A percentile compares a stretch with the other conserved stretches of the same genome.
Evolutionary conservation across 2,113 vertebrate genomes (phyloP).

Genomic region (Vombatus ursinus): DNA sequence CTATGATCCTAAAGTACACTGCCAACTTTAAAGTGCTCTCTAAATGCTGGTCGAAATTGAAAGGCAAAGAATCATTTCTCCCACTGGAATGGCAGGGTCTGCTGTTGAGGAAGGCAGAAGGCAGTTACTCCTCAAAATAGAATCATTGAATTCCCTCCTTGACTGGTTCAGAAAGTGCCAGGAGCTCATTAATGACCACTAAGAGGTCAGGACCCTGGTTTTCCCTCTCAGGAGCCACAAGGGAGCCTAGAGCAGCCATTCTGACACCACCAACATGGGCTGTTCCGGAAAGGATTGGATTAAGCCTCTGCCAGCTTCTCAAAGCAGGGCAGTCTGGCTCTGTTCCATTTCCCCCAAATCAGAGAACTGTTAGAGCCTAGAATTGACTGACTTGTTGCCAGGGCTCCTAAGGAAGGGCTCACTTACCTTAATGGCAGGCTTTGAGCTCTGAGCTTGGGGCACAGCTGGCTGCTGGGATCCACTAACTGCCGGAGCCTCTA

Average conservation of each 20-base stretch:
- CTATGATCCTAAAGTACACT: neutral
- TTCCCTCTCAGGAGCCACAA: conserved; percentile 1
- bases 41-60: neutral
- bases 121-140: conserved; percentile 14
- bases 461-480: conserved; percentile 7
- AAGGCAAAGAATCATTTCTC: conserved; percentile 32
- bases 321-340: neutral
- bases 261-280: neutral
- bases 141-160: conserved; percentile 30
- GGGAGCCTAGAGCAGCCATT: neutral
- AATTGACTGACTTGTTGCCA: neutral
- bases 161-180: conserved; percentile 4
- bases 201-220: conserved; percentile 13
- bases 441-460: neutral
- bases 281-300: neutral
- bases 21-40: neutral
- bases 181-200: conserved; percentile 47
- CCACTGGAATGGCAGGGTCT: conserved; percentile 13
- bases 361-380: neutral
- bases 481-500: neutral
- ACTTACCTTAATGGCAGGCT: neutral
- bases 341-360: conserved; percentile 18
- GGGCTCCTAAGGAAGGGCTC: neutral
- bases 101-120: conserved; percentile 38
- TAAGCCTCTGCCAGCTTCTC: neutral